phyloP scores from a whole-genome alignment of 2,113 vertebrate species.

The Melanotaenia duboulayi region DNA sequence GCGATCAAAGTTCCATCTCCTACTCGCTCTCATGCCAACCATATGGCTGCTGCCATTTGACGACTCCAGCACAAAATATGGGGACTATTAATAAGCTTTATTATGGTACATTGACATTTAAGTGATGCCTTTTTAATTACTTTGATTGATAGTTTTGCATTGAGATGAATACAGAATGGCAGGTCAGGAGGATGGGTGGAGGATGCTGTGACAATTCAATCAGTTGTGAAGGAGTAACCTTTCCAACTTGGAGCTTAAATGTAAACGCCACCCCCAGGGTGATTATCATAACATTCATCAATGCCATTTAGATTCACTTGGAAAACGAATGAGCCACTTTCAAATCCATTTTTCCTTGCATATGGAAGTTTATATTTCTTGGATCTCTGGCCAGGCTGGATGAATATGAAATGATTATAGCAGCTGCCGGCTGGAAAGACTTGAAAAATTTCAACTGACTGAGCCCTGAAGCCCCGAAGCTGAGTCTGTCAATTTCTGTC shows the following conservation, averaged over 20 bases:
- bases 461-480: constrained; percentile 2
- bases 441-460: constrained; percentile 23
- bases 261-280: constrained; percentile 50
- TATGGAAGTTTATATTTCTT: constrained; percentile 14
- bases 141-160: constrained; percentile 71
- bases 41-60: constrained; percentile 55
- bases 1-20: constrained; percentile 33
- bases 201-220: constrained; percentile 14
- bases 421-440: constrained; percentile 6
- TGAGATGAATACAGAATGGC: constrained; percentile 31
- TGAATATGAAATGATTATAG: constrained; percentile 30
- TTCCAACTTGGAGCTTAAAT: constrained; percentile 58
- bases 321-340: constrained; percentile 34
- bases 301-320: constrained; percentile 48
- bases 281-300: constrained; percentile 46
- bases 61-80: constrained; percentile 30
- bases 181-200: constrained; percentile 20
- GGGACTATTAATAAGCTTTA: constrained; percentile 64
- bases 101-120: constrained; percentile 73
- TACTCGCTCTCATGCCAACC: constrained; percentile 37
- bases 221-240: constrained; percentile 61
- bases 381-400: constrained; percentile 26
- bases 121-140: constrained; percentile 77
- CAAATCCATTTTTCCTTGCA: constrained; percentile 13
- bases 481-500: constrained; percentile 13